Evolutionary conservation across 2,797 vertebrate species (phyloP).

Genomic region (Arvicola amphibius): DNA sequence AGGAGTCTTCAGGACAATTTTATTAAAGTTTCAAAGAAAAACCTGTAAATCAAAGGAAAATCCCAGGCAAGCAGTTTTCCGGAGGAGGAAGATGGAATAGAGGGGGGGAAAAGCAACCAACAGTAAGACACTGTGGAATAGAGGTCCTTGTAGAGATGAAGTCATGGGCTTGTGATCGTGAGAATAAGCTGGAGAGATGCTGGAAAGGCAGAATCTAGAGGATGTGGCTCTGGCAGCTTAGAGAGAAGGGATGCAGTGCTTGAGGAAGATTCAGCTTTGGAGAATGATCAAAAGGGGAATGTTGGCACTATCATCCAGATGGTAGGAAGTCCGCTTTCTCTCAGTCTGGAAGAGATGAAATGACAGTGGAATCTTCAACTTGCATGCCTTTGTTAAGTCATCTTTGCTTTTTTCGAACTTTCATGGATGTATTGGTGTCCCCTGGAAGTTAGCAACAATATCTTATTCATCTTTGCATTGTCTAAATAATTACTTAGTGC

Average conservation of each 20-base stretch:
- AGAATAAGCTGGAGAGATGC: not conserved
- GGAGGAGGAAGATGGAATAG: not conserved
- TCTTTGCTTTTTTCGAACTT: not conserved
- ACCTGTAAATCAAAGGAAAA: not conserved
- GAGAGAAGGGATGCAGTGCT: not conserved
- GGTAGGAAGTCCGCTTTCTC: not conserved
- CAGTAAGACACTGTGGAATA: not conserved
- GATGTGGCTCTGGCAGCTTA: not conserved
- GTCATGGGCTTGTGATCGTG: accelerated
- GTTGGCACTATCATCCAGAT: not conserved
- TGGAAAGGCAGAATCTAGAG: not conserved
- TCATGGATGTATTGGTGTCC: not conserved
- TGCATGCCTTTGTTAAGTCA: not conserved
- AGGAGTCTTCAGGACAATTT: not conserved
- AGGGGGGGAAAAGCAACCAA: not conserved
- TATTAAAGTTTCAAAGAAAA: not conserved
- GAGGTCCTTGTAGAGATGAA: not conserved
- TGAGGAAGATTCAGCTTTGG: not conserved
- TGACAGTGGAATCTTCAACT: not conserved
- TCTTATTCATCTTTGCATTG: not conserved
- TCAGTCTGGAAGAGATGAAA: not conserved
- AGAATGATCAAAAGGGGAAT: accelerated
- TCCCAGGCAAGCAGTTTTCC: not conserved
- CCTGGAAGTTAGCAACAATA: not conserved
- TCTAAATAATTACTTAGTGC: not conserved